Evolutionary conservation across 2,797 vertebrate species (phyloP).

Genomic region (Phrynocephalus forsythii): DNA sequence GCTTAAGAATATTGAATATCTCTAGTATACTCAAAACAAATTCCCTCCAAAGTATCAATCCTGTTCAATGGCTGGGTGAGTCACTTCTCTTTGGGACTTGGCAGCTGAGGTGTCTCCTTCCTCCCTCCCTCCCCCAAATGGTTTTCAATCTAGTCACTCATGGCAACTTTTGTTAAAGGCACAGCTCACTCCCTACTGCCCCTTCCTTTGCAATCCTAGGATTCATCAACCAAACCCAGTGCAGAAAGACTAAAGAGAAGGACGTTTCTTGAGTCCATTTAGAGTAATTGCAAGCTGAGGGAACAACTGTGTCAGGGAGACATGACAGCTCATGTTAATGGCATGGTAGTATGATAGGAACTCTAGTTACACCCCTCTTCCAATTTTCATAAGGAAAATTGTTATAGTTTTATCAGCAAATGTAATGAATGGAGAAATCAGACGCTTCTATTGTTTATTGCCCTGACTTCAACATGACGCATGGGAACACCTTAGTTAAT

Average conservation of each 20-base stretch:
- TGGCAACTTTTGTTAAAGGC: no score
- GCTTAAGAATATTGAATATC: not conserved
- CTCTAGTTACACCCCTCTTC: not conserved
- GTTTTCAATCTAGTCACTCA: no score
- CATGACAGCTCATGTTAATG: not conserved
- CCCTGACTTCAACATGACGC: conserved; percentile 10
- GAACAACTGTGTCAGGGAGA: not conserved
- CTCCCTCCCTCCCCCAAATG: no score
- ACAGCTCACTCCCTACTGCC: no score
- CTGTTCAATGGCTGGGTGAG: no score
- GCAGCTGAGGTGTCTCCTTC: no score
- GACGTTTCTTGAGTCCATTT: not conserved
- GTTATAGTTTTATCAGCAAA: not conserved
- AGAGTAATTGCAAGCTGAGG: not conserved
- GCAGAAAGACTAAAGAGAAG: not conserved
- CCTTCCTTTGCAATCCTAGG: not conserved
- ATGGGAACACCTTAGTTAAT: not conserved
- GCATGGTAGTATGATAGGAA: not conserved
- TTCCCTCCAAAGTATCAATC: not conserved
- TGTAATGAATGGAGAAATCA: conserved; percentile 1
- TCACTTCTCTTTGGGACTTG: no score
- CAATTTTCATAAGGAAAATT: not conserved
- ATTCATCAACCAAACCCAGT: not conserved
- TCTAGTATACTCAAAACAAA: not conserved
- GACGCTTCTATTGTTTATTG: not conserved